Base-by-base conservation (phyloP, 2,797 vertebrate species). In the Tympanoctomys barrerae region DNA sequence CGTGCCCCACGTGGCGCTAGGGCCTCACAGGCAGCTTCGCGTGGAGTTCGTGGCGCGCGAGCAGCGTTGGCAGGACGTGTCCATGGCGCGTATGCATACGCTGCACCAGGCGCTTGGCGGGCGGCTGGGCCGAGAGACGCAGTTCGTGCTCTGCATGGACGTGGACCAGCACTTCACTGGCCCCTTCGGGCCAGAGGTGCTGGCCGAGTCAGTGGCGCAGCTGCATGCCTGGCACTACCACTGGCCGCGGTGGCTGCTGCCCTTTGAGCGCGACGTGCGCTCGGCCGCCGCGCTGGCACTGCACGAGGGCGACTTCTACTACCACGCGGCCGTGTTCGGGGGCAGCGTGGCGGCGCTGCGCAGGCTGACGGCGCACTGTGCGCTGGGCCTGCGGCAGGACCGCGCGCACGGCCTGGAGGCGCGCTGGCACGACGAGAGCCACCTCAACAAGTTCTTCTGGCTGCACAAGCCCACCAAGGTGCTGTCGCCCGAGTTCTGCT, bases 351-450 rank as follows among this genome's bases (percentile, higher is more conserved):
- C 97, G 59, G 98, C 98, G 7, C 98, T 99, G 86, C 97, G 98
- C 94, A 89, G 82, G 31, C 91, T 99, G 12, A 98, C 97, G 6
- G 98, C 97, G 26, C 97, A 98, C 75, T 99, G 99, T 92, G 96
- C 97, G 14, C 64, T 42, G 2, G 95, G 95, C 57, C 96, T 98
- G 13, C 90, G 84, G 90, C 79, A 70, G 36, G 99, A 99, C 77
- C 95, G 94, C 46, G 96, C 57, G 79, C 98, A 98, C n/a, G 96
- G 97, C 1, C 97, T 99, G 7, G 98, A 99, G 97, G 99, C 99
- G 18, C 97, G 89, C 42, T 99, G 99, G 99, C 99, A 99, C 73
- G 99, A 99, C 59, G 99, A 99, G 97, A 99, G 99, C 95, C 98
- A 99, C 95, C 98, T 99, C 64, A 99, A 99, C 97, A 99, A 96